phyloP scores from a whole-genome alignment of 1,140 invertebrate species.

The Drosophila navojoa region DNA sequence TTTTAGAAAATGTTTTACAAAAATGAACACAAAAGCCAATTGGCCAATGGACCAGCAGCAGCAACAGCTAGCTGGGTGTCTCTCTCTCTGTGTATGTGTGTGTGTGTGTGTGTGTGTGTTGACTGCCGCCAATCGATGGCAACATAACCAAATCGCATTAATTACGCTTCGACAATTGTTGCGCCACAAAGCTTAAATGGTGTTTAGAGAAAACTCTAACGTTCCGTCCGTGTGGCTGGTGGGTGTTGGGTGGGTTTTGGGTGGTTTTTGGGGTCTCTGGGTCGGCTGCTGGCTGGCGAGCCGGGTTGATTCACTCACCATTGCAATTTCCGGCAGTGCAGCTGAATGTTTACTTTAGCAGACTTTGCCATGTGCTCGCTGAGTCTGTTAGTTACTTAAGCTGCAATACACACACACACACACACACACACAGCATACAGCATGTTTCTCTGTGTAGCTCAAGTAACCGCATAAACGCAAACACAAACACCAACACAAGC shows the following conservation, averaged over 20 bases:
- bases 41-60: constrained; percentile 43
- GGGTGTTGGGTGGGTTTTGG: not conserved
- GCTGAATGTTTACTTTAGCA: constrained; percentile 69
- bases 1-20: constrained; percentile 55
- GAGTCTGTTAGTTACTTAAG: not conserved
- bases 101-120: not conserved
- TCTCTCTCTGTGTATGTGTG: not conserved
- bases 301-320: not conserved
- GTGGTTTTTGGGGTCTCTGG: not conserved
- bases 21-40: constrained; percentile 48
- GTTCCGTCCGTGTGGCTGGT: not conserved
- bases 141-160: constrained; percentile 79
- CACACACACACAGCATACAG: too few species aligned
- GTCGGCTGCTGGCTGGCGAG: constrained; percentile 1
- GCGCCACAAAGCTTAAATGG: constrained; percentile 79
- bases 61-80: constrained; percentile 3
- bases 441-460: too few species aligned
- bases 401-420: not conserved
- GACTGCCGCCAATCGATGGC: constrained; percentile 65
- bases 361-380: constrained; percentile 1
- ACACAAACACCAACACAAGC: not conserved
- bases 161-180: constrained; percentile 80
- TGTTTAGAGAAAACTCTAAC: constrained; percentile 58
- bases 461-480: not conserved
- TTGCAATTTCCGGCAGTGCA: constrained; percentile 69